These are phyloP conservation scores for Montipora foliosa DNA, from an alignment of 64 coral and sea anemone genomes.

Conservation along the genomic window DNA sequence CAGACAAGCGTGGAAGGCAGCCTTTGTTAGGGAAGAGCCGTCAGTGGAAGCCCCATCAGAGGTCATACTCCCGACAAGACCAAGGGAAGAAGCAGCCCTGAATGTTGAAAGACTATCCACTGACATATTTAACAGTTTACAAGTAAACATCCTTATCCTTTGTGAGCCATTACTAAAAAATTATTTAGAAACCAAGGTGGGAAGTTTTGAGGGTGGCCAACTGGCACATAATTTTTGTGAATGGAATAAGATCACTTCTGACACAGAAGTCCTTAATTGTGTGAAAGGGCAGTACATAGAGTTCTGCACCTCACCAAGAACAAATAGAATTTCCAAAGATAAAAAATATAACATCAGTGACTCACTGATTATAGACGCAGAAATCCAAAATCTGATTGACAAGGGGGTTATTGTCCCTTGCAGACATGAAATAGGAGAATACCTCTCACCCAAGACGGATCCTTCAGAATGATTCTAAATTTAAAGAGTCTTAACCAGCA, in stretches of 20 bases:
- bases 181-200: not conserved
- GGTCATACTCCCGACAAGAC: slow-evolving; percentile 2
- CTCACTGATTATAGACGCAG: slow-evolving; percentile 29
- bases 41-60: slow-evolving; percentile 28
- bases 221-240: slow-evolving; percentile 3
- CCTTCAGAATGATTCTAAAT: slow-evolving; percentile 35
- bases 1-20: not conserved
- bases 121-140: not conserved
- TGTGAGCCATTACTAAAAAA: not conserved
- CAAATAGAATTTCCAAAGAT: not conserved
- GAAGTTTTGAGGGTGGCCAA: not conserved
- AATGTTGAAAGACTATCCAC: not conserved
- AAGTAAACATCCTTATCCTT: slow-evolving; percentile 10
- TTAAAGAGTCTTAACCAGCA: slow-evolving; percentile 21
- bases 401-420: not conserved
- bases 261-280: not conserved
- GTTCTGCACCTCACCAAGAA: not conserved
- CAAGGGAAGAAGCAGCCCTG: slow-evolving; percentile 31
- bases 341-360: slow-evolving; percentile 27
- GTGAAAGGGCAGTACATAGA: slow-evolving; percentile 17
- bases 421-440: slow-evolving; percentile 18
- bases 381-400: slow-evolving; percentile 37
- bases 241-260: slow-evolving; percentile 28
- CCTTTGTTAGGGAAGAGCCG: slow-evolving; percentile 32
- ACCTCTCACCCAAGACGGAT: slow-evolving; percentile 41